Base-by-base conservation (phyloP, 2,797 vertebrate genomes). In the Botia kubotai region DNA sequence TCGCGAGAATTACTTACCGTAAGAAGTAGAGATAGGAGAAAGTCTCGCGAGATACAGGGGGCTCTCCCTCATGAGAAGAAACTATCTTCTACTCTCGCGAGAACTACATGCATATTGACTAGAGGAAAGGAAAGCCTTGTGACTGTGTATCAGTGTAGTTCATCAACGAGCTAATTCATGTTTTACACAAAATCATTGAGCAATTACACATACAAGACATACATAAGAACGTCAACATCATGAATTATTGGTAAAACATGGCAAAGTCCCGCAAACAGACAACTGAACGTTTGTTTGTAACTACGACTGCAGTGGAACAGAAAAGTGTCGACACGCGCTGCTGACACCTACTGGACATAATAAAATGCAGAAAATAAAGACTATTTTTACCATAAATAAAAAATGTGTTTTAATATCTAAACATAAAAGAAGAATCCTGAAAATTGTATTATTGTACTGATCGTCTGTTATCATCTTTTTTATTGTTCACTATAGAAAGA, bases 1-100 rank as follows among this genome's bases (percentile, higher is more conserved):
- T 94, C 95, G 95, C 95, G 93, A 93, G 91, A 93, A 13, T 82
- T 88, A 12, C 10, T 26, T 82, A 82, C 52, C 6, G 17, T 11
- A 13, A 3, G 2, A 0, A 12, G n/a, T 14, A 2, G 43, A 57
- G 12, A 7, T 4, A 21, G 4, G 33, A 19, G 4, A 5, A 3
- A 52, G 10, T 60, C 66, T 76, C 80, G 67, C 80, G 72, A 70
- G 26, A 29, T 0, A 12, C 53, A 14, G 26, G 29, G 1, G 55
- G 36, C 67, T 58, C 63, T 14, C 77, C 60, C 48, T 72, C 33
- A 14, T 6, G 19, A 13, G 2, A 13, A 16, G 33, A 57, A 72
- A 52, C 58, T 6, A 43, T 12, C 29, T 23, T 7, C 6, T 14
- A 46, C 16, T 73, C 70, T 72, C 78, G 78, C 78, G 78, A 80